A percentile compares a stretch with the other conserved stretches of the same genome.
Evolutionary conservation across 2,888 invertebrate genomes (phyloP).

Genomic region (Odontocerum albicorne): DNA sequence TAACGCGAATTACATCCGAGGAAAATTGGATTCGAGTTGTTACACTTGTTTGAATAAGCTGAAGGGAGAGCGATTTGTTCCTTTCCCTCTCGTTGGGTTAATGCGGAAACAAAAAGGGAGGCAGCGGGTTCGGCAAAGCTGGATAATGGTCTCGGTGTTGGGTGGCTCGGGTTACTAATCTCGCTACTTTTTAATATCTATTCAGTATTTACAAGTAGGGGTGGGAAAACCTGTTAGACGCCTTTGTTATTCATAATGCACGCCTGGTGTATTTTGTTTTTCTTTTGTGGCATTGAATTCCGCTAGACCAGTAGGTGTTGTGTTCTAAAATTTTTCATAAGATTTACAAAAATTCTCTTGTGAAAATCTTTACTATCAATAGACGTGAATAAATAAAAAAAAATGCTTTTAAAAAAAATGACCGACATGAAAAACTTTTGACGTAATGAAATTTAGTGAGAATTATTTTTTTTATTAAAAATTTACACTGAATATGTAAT

Average conservation of each 20-base stretch:
- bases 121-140: conserved; percentile 1
- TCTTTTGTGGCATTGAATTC: background rate
- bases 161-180: conserved; percentile 35
- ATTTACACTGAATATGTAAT: too few relatives aligned
- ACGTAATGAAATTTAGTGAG: too few relatives aligned
- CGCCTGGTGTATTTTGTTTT: too few relatives aligned
- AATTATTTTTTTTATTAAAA: too few relatives aligned
- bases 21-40: conserved; percentile 35
- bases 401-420: too few relatives aligned
- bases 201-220: conserved; percentile 10
- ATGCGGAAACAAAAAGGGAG: background rate
- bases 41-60: conserved; percentile 10
- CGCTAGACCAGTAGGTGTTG: too few relatives aligned
- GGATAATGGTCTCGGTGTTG: conserved; percentile 13
- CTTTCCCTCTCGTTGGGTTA: background rate
- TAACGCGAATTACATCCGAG: conserved; percentile 30
- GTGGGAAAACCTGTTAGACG: conserved; percentile 19
- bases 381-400: too few relatives aligned
- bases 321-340: too few relatives aligned
- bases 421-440: too few relatives aligned
- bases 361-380: too few relatives aligned
- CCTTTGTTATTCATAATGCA: conserved; percentile 12
- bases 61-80: background rate
- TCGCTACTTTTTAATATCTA: conserved; percentile 34
- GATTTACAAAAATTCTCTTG: too few relatives aligned